Evolutionary conservation across 2,888 invertebrate genomes (phyloP), one percentile per base, ranked within the genome.

Genomic region (Epirrhoe tristata): DNA sequence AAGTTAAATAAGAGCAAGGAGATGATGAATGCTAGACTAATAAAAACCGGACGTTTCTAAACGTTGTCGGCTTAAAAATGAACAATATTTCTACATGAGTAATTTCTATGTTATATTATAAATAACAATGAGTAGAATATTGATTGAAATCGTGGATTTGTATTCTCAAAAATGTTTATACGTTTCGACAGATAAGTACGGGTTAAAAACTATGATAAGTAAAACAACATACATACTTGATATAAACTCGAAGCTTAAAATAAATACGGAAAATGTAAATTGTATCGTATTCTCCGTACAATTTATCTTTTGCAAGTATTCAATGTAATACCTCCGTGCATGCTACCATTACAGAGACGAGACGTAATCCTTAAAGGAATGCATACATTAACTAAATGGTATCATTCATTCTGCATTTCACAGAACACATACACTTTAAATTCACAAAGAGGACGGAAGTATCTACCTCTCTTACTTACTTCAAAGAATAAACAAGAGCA

Each of bases 361-460:
- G 50, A 36, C 58, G 50, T 51, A 51, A 58, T 50, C 50, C 51
- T 36, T 51, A 36, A 58, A 58, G 51, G 51, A 50, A n/a, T 58
- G 58, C 58, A 58, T 58, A 58, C 58, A 58, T 58, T 58, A 58
- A 50, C 34, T 51, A 58, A 58, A 51, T 51, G 36, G 58, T 51
- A 51, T 51, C 58, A 58, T 58, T 58, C 50, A 24, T 58, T 58
- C 50, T 58, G 34, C 34, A 58, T 58, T 56, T 56, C 56, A 34
- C 34, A 51, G 12, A 31, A 31, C 43, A 14, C 34, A 58, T 32
- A 32, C 34, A n/a, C n/a, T 34, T 10, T 53, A 6, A n/a, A 36
- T 58, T 36, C 36, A 51, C 7, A 17, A 51, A 58, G 50, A 14
- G 52, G 39, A 46, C n/a, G 36, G 36, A 17, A 51, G 1, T 53